A percentile compares a stretch with the other conserved stretches of the same genome.
Conservation (phyloP, 2,888 invertebrate species). For the Phoronis australis region DNA sequence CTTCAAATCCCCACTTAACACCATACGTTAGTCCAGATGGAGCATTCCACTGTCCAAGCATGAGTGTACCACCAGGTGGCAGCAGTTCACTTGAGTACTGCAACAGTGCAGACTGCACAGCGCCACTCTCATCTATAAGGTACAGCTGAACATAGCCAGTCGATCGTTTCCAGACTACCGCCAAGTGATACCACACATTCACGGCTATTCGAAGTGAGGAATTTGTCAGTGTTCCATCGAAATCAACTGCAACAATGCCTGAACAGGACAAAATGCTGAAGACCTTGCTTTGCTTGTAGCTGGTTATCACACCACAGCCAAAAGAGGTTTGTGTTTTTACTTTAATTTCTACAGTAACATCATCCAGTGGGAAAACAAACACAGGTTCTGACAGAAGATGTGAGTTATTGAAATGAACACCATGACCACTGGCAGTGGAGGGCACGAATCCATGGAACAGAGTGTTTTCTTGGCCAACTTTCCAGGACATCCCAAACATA, state of each 20-base stretch:
- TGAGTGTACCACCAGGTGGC: constrained; percentile 22
- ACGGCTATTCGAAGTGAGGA: constrained; percentile 13
- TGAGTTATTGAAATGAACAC: constrained; percentile 14
- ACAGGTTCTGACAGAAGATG: constrained; percentile 14
- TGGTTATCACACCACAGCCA: constrained; percentile 22
- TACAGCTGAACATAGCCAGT: constrained; percentile 13
- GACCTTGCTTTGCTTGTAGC: constrained; percentile 13
- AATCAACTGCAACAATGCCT: background rate
- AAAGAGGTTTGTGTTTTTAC: constrained; percentile 15
- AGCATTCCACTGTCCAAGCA: constrained; percentile 22
- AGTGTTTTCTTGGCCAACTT: constrained; percentile 11
- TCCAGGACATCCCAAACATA: constrained; percentile 21
- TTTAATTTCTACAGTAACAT: constrained; percentile 24
- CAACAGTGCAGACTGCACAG: background rate
- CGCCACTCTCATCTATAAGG: constrained; percentile 11
- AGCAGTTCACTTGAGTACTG: background rate
- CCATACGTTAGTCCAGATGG: constrained; percentile 1
- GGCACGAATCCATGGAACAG: constrained; percentile 7
- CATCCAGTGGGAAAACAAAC: constrained; percentile 17
- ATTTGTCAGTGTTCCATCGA: too few relatives aligned
- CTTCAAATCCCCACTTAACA: constrained; percentile 19
- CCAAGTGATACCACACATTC: constrained; percentile 26
- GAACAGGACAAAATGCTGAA: background rate
- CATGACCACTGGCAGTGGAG: constrained; percentile 14
- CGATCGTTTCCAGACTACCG: constrained; percentile 19